Conservation (phyloP, 1,140 invertebrate species). For the Daktulosphaira vitifoliae region DNA sequence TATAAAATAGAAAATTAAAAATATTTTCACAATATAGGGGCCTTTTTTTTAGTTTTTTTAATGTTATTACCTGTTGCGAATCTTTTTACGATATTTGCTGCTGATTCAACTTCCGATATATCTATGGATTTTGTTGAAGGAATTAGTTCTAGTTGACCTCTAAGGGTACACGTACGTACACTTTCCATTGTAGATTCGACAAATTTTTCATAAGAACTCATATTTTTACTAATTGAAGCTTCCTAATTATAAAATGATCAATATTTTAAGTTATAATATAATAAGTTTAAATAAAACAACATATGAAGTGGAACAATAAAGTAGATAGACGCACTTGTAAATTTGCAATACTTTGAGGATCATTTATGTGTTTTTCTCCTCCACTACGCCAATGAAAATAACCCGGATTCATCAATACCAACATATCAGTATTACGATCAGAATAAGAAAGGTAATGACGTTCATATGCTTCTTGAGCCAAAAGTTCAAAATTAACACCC, state of each 20-base stretch:
- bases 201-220: conserved; percentile 78
- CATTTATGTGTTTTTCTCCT: conserved; percentile 97
- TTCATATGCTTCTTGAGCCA: conserved; percentile 80
- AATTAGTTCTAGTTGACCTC: conserved; percentile 84
- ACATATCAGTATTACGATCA: conserved; percentile 57
- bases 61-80: conserved; percentile 57
- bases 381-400: conserved; percentile 93
- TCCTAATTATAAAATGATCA: conserved; percentile 49
- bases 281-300: too few species aligned
- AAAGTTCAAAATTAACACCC: conserved; percentile 79
- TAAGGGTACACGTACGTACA: conserved; percentile 76
- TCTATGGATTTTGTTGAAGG: conserved; percentile 67
- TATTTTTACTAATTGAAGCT: conserved; percentile 73
- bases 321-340: too few species aligned
- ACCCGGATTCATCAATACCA: conserved; percentile 86
- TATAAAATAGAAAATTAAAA: conserved; percentile 40
- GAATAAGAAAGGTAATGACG: conserved; percentile 74
- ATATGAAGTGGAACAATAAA: too few species aligned
- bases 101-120: conserved; percentile 82
- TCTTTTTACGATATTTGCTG: conserved; percentile 89
- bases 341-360: conserved; percentile 85
- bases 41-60: too few species aligned
- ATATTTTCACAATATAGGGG: conserved; percentile 40
- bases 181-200: conserved; percentile 78
- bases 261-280: too few species aligned